Base-by-base conservation (phyloP, 1,140 invertebrate genomes). In the Sycophaga agraensis region DNA sequence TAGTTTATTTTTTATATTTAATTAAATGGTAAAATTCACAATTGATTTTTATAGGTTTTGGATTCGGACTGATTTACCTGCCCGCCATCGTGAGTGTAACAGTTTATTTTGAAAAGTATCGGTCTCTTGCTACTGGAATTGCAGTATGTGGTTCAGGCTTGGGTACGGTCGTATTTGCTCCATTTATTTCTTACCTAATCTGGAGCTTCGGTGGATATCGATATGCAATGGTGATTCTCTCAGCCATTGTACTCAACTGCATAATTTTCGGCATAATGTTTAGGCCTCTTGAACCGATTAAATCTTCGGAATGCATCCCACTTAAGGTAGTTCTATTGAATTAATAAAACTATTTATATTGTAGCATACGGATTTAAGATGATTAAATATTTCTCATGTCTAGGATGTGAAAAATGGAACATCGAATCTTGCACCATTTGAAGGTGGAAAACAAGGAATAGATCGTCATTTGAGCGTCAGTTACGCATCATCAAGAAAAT, bases 71-170 rank as follows among this genome's bases (percentile, higher is more conserved):
- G 64, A 95, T 97, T 63, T 98, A 97, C 74, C 82, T 97, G 24
- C 95, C 95, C 1, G 94, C 95, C 45, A 97, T 97, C 58, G 94
- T 97, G 22, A 93, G 91, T 73, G 95, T 97, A 7, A 95, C 94
- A 3, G 91, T 90, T 60, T 97, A 97, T 83, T 98, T 98, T 71
- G 94, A 97, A 68, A 89, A 91, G 67, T 90, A 89, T 64, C 84
- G 95, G 54, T 94, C 94, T 4, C 83, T 97, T 62, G 95, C 95
- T 2, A 97, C 94, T 1, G 90, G 91, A 2, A 96, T 99, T 22
- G 95, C 95, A 0, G 94, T 98, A 0, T 97, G 94, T 70, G 96
- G 95, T 3, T 96, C 94, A 5, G 93, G 93, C 4, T 83, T 96
- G 14, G 93, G 93, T 16, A 94, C 91, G 14, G 90, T 94, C 71